phyloP scores from a whole-genome alignment of 2,888 invertebrate species.

The Lydus trimaculatus region DNA sequence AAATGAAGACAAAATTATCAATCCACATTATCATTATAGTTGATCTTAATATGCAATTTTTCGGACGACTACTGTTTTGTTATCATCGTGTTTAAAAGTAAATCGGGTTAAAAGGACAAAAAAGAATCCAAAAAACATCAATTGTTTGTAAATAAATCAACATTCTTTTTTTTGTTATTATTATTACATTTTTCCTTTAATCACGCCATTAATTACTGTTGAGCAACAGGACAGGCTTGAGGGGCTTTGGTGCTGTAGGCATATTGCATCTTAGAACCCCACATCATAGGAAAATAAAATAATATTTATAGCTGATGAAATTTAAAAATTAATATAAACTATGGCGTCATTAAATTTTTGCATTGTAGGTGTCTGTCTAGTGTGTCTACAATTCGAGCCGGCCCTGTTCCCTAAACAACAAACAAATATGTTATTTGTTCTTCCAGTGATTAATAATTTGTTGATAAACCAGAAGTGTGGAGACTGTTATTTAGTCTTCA shows the following conservation, averaged over 20 bases:
- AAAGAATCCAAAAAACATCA: background rate
- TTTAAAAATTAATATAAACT: too few relatives aligned
- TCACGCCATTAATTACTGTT: background rate
- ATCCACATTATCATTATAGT: background rate
- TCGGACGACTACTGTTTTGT: background rate
- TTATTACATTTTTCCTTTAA: background rate
- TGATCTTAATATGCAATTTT: background rate
- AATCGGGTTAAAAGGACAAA: background rate
- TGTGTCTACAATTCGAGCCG: too few relatives aligned
- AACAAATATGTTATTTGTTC: slow-evolving; percentile 28
- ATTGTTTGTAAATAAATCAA: slow-evolving; percentile 2
- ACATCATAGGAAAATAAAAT: too few relatives aligned
- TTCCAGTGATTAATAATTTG: slow-evolving; percentile 22
- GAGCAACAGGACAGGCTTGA: too few relatives aligned
- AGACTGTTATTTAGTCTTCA: background rate
- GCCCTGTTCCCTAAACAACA: slow-evolving; percentile 11
- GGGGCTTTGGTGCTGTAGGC: too few relatives aligned
- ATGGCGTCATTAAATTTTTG: too few relatives aligned
- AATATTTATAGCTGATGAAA: too few relatives aligned
- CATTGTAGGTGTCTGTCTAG: too few relatives aligned
- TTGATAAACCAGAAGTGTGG: slow-evolving; percentile 16
- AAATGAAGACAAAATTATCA: background rate
- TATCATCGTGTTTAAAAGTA: background rate
- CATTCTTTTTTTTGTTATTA: background rate
- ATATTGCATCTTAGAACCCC: too few relatives aligned